A percentile compares a stretch with the other conserved stretches of the same genome.
These are phyloP conservation scores for Diplogasteroides magnus DNA, from an alignment of 1,140 invertebrate species.

Conservation along the genomic window DNA sequence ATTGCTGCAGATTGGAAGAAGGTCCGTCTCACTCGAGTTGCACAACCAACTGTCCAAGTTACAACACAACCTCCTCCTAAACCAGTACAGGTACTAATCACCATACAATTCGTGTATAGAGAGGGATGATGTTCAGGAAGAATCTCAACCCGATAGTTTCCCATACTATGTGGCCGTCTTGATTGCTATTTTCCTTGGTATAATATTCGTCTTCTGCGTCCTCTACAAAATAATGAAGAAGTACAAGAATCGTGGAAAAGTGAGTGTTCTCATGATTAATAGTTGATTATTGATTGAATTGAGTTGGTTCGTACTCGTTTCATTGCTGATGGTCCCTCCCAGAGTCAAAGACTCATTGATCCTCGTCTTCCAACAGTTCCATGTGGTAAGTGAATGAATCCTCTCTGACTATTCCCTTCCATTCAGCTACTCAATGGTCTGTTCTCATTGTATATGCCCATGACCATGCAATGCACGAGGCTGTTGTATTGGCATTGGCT, in stretches of 20 bases:
- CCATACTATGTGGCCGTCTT: too few relatives aligned
- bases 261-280: neutral
- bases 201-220: neutral
- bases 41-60: too few relatives aligned
- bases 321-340: neutral
- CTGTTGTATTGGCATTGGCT: slow-evolving; percentile 47
- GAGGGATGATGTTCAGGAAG: too few relatives aligned
- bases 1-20: slow-evolving; percentile 49
- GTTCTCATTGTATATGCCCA: slow-evolving; percentile 51
- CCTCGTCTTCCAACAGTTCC: neutral
- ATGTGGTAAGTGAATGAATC: neutral
- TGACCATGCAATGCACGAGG: slow-evolving; percentile 45
- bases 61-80: too few relatives aligned
- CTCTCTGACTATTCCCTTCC: neutral
- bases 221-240: neutral
- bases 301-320: neutral
- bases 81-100: too few relatives aligned
- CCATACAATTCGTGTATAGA: too few relatives aligned
- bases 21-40: slow-evolving; percentile 36
- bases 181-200: too few relatives aligned
- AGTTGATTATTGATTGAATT: too few relatives aligned
- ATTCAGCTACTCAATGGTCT: neutral
- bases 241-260: neutral
- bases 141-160: too few relatives aligned
- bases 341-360: neutral